Evolutionary conservation across 2,113 vertebrate species (phyloP).

Genomic region (Macquaria ambigua): DNA sequence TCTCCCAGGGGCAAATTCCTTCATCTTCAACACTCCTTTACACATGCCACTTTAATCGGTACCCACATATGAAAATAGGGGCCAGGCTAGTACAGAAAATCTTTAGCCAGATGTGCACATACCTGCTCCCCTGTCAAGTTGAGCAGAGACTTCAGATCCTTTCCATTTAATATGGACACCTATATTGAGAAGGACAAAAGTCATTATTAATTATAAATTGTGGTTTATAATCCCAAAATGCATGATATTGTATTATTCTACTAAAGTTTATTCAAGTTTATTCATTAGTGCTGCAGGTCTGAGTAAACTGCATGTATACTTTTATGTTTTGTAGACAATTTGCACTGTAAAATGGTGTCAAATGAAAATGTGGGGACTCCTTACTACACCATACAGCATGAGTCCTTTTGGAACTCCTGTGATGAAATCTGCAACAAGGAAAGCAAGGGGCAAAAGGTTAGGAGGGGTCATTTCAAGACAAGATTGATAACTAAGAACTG

Average conservation of each 20-base stretch:
- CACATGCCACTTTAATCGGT: conserved; percentile 45
- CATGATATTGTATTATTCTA: background rate
- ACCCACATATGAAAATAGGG: conserved; percentile 35
- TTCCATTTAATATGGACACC: conserved; percentile 91
- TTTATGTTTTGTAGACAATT: background rate
- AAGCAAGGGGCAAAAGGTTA: conserved; percentile 15
- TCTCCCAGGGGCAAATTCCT: conserved; percentile 65
- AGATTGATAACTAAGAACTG: background rate
- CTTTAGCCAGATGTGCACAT: conserved; percentile 57
- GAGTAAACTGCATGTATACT: background rate
- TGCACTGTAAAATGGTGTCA: conserved; percentile 2
- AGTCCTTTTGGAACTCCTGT: conserved; percentile 93
- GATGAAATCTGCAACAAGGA: conserved; percentile 87
- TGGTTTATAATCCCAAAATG: background rate
- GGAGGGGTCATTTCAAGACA: background rate
- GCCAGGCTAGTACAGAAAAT: background rate
- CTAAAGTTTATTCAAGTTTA: no score
- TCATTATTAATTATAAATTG: background rate
- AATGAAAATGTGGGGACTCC: conserved; percentile 58
- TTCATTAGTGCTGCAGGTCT: background rate
- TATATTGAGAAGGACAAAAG: conserved; percentile 56
- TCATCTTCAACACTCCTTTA: conserved; percentile 29
- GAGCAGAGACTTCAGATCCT: conserved; percentile 86
- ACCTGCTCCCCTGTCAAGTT: conserved; percentile 95
- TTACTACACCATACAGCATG: conserved; percentile 92